Base-by-base conservation (phyloP, 2,113 vertebrate genomes). In the Panurus biarmicus region DNA sequence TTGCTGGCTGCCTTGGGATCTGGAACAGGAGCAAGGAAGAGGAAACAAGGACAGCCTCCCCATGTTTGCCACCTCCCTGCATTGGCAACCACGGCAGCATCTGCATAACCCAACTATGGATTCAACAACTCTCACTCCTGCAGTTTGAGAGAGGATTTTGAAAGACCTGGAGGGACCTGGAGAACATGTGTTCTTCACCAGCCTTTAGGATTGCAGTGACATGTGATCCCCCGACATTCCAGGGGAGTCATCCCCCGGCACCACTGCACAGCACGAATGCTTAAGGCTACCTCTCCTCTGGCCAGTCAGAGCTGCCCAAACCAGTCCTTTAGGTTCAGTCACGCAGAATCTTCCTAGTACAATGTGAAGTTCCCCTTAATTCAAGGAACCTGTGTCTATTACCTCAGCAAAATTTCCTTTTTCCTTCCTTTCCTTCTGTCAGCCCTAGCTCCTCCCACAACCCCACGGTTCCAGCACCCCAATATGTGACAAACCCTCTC, bases 401-500 rank as follows among this genome's bases (percentile, higher is more conserved):
- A 71, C 6, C 35, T 73, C 20, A 78, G 4, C 12, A 75, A 64
- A 74, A 44, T 57, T 36, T 51, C 54, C 17, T 10, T 70, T 57
- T 61, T 5, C 19, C 23, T 4, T 73, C 51, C 8, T n/a, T n/a
- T n/a, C n/a, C n/a, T n/a, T n/a, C n/a, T 0, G 1, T 44, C 1
- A 1, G 14, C 19, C 38, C 23, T 14, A 74, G 38, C 23, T 60
- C 47, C 44, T 79, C 33, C 64, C 28, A 45, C 1, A 75, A 21
- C 6, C 18, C 22, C 1, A 1, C 11, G 35, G 58, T 54, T 85
- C 31, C 31, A 69, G 64, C 20, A 47, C 9, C 40, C 25, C 16
- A 8, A 54, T 66, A 74, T 15, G 16, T 11, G 66, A 48, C 40
- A 89, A 72, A 67, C 1, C 1, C 17, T 5, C 4, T n/a, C 16